Conservation (phyloP, 2,888 invertebrate species). For the Biston stratarius region DNA sequence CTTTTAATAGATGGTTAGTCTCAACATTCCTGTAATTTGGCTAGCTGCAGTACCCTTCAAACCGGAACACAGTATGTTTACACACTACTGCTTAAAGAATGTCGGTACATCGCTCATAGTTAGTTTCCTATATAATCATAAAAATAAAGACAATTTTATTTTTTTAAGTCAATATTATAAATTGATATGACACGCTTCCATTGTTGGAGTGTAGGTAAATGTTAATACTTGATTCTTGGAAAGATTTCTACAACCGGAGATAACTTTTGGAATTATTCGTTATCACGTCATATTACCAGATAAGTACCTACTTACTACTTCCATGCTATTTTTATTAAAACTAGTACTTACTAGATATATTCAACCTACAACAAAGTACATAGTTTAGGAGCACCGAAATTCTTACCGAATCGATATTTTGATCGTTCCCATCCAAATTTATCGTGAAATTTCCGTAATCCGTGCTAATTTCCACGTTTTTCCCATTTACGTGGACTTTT, state of each 20-base stretch:
- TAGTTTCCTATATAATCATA: no score
- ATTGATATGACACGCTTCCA: no score
- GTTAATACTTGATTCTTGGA: not conserved
- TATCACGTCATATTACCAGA: not conserved
- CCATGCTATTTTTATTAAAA: not conserved
- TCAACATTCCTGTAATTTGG: no score
- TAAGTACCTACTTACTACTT: not conserved
- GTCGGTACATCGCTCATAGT: no score
- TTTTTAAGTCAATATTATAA: no score
- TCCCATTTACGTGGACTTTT: conserved; percentile 59
- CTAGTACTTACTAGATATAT: not conserved
- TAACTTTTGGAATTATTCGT: not conserved
- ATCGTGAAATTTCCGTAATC: conserved; percentile 50
- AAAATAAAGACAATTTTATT: no score
- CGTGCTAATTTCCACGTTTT: conserved; percentile 54
- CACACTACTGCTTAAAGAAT: no score
- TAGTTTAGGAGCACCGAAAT: conserved; percentile 45
- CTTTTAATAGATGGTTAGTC: no score
- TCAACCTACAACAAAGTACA: conserved; percentile 35
- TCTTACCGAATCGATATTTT: conserved; percentile 69
- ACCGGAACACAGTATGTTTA: no score
- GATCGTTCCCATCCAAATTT: conserved; percentile 54
- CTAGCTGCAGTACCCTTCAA: no score
- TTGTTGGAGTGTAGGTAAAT: no score
- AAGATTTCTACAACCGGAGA: not conserved